phyloP scores from a whole-genome alignment of 2,888 invertebrate genomes.

The Apoda limacodes region DNA sequence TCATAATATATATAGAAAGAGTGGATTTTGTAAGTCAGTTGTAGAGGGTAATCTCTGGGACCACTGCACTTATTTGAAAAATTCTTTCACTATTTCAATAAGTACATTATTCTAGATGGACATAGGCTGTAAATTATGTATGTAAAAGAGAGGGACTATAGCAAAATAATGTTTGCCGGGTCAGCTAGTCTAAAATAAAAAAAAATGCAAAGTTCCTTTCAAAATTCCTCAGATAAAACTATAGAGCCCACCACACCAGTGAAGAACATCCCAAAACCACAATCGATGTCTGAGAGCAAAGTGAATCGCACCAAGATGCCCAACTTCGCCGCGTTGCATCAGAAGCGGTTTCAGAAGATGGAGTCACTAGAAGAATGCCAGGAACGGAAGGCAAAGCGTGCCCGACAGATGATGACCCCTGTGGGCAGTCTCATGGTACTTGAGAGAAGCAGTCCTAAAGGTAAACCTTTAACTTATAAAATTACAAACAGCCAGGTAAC shows the following conservation, averaged over 20 bases:
- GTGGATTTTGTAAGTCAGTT: too few relatives aligned
- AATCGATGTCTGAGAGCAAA: conserved; percentile 22
- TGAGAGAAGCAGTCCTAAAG: conserved; percentile 39
- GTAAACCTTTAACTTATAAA: conserved; percentile 27
- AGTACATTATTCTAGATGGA: too few relatives aligned
- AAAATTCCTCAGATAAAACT: conserved; percentile 29
- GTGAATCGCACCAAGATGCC: conserved; percentile 70
- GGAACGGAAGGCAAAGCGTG: conserved; percentile 51
- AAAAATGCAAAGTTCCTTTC: too few relatives aligned
- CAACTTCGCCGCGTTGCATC: conserved; percentile 77
- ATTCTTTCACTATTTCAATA: too few relatives aligned
- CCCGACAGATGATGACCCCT: conserved; percentile 48
- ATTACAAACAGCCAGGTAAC: too few relatives aligned
- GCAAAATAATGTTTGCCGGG: too few relatives aligned
- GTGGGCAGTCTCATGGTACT: conserved; percentile 28
- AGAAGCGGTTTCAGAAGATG: conserved; percentile 74
- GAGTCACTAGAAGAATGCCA: conserved; percentile 75
- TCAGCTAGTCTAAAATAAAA: too few relatives aligned
- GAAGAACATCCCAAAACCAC: conserved; percentile 25
- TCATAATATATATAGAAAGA: too few relatives aligned
- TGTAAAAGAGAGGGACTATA: too few relatives aligned
- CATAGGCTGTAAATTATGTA: too few relatives aligned
- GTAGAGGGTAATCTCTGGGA: too few relatives aligned
- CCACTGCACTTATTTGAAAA: too few relatives aligned
- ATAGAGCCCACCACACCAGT: conserved; percentile 27